A percentile compares a stretch with the other conserved stretches of the same genome.
Evolutionary conservation across 1,140 invertebrate genomes (phyloP).

Genomic region (Rhopalosiphum maidis): DNA sequence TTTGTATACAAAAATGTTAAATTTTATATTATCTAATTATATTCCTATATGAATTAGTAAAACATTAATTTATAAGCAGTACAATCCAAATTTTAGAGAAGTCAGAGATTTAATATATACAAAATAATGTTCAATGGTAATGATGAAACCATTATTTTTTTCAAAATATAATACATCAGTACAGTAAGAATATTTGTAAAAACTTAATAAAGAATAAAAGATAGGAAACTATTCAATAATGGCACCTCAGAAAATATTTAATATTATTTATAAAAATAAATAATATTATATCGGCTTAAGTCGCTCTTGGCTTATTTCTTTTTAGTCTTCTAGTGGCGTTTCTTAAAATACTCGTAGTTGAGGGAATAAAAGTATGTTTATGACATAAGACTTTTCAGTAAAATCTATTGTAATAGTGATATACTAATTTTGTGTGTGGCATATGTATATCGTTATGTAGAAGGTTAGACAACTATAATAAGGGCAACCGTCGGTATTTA

Average conservation of each 20-base stretch:
- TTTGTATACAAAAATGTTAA: not conserved
- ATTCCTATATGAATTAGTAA: not conserved
- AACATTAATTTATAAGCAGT: not conserved
- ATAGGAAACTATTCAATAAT: not conserved
- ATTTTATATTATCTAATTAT: not conserved
- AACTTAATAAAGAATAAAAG: not conserved
- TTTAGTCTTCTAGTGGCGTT: not conserved
- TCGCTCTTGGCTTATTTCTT: not conserved
- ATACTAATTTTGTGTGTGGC: not conserved
- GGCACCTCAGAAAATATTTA: not conserved
- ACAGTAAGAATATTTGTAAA: not conserved
- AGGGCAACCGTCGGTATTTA: not conserved
- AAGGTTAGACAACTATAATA: not conserved
- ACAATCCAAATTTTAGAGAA: not conserved
- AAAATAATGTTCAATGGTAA: not conserved
- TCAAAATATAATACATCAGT: not conserved
- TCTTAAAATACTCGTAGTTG: not conserved
- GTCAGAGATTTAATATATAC: not conserved
- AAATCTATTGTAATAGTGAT: not conserved
- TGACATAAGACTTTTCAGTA: not conserved
- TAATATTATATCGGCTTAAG: not conserved
- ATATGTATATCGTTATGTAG: not conserved
- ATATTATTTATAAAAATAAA: not conserved
- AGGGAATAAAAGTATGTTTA: not conserved
- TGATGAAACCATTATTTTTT: not conserved